Evolutionary conservation across 1,140 invertebrate genomes (phyloP), one percentile per base, ranked within the genome.

Genomic region (Hypsibius dujardini): DNA sequence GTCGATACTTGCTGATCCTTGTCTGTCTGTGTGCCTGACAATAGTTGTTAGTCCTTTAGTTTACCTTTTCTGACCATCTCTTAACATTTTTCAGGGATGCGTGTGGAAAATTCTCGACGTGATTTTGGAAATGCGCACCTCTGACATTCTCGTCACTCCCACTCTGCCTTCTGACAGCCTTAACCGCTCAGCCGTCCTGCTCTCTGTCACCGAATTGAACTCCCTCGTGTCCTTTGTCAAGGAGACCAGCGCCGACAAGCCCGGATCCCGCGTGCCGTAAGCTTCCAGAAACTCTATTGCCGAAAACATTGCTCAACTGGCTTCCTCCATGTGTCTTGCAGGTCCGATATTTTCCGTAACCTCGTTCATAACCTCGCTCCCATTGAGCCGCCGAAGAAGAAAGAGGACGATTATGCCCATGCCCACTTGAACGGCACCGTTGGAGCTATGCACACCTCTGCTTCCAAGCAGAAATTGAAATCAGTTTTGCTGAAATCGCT

Each of bases 21-120:
- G 28, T 28, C 28, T 28, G 28, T 28, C 28, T 28, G 28, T 28
- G 28, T 28, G 28, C 28, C 28, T 28, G 28, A 28, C 28, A 28
- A 28, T 28, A 28, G 28, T 28, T 28, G 28, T 28, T 28, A 28
- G 28, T 28, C 28, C 28, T 28, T 28, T 28, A 28, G 28, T 28
- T 28, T 28, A 28, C 28, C 28, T 28, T 28, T 28, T 28, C 28
- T 28, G 28, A 28, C 28, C 28, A 28, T 28, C 28, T 28, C 28
- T 28, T 28, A 28, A 28, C 28, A 28, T 28, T 28, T 28, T 76
- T 45, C 73, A 82, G 78, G 85, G 87, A 76, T 85, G 84, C 60
- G 83, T 90, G 62, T 85, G 85, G n/a, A 84, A 85, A 47, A 82
- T 90, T 70, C 79, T 90, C 73, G 88, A 89, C 74, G 78, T 82